These are phyloP conservation scores for Argentina silus DNA, from an alignment of 2,797 vertebrate genomes.

Conservation along the genomic window DNA sequence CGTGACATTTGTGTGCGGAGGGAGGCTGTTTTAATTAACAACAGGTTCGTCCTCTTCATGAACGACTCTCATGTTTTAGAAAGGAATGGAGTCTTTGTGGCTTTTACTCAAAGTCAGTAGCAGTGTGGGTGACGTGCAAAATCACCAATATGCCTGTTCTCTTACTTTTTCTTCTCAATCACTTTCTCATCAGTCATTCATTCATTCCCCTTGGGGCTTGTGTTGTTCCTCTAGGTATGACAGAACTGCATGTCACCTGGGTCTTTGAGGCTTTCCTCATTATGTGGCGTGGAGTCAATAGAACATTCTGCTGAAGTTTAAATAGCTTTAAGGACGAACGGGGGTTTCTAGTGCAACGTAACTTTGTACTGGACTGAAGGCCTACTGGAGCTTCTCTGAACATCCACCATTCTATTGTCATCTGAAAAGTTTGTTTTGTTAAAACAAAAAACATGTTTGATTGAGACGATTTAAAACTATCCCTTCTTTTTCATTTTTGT, in stretches of 20 bases:
- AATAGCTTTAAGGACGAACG: constrained; percentile 1
- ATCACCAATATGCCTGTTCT: not conserved
- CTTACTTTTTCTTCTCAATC: not conserved
- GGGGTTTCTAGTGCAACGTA: no score
- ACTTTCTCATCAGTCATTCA: constrained; percentile 4
- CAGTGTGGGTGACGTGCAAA: constrained; percentile 1
- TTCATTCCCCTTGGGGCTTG: not conserved
- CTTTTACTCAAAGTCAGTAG: not conserved
- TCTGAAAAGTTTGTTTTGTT: not conserved
- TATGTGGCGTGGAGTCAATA: not conserved
- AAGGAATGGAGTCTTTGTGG: not conserved
- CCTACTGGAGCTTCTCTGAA: not conserved
- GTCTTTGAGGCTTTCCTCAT: constrained; percentile 1
- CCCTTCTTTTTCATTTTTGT: not conserved
- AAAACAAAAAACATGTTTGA: not conserved
- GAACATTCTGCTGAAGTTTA: not conserved
- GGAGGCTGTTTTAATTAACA: constrained; percentile 1
- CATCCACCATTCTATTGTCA: not conserved
- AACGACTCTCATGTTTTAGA: constrained; percentile 1
- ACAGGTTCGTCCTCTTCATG: not conserved
- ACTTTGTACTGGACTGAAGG: not conserved
- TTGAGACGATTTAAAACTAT: no score
- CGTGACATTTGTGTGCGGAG: not conserved
- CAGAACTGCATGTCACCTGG: not conserved
- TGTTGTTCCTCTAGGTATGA: not conserved